These are phyloP conservation scores for Gallinago undulata DNA, from an alignment of 2,113 vertebrate species.

Conservation along the genomic window DNA sequence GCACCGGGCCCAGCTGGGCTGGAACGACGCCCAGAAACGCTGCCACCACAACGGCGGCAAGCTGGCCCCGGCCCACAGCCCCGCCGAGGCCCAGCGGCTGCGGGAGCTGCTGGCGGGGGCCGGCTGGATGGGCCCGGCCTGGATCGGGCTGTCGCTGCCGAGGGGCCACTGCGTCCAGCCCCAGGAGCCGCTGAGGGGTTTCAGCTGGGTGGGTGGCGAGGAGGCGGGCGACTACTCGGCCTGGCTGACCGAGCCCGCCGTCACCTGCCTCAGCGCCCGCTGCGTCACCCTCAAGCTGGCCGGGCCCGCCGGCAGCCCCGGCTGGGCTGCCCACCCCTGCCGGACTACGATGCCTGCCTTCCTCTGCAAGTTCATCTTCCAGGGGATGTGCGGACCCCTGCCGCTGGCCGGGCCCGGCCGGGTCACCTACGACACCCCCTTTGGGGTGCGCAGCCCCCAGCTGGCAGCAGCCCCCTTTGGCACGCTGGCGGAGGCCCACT, in stretches of 20 bases:
- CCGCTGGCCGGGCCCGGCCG: constrained; percentile 60
- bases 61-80: constrained; percentile 55
- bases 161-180: background rate
- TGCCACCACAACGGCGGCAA: constrained; percentile 72
- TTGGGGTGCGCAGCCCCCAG: constrained; percentile 46
- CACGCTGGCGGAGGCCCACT: constrained; percentile 57
- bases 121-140: constrained; percentile 37
- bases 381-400: constrained; percentile 74
- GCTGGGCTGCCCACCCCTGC: constrained; percentile 64
- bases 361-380: constrained; percentile 80
- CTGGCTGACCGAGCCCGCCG: constrained; percentile 61
- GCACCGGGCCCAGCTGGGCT: constrained; percentile 43
- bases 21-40: constrained; percentile 16
- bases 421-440: constrained; percentile 70
- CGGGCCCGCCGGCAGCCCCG: background rate
- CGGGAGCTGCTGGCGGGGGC: background rate
- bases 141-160: constrained; percentile 72
- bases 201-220: constrained; percentile 61
- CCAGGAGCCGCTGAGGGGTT: constrained; percentile 63
- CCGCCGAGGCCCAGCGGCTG: constrained; percentile 54
- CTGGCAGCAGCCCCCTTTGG: constrained; percentile 69
- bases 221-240: constrained; percentile 42
- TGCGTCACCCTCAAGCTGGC: constrained; percentile 56
- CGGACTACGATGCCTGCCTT: constrained; percentile 38
- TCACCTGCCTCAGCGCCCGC: constrained; percentile 64